phyloP scores from a whole-genome alignment of 2,888 invertebrate genomes.

The Dryadula phaetusa region DNA sequence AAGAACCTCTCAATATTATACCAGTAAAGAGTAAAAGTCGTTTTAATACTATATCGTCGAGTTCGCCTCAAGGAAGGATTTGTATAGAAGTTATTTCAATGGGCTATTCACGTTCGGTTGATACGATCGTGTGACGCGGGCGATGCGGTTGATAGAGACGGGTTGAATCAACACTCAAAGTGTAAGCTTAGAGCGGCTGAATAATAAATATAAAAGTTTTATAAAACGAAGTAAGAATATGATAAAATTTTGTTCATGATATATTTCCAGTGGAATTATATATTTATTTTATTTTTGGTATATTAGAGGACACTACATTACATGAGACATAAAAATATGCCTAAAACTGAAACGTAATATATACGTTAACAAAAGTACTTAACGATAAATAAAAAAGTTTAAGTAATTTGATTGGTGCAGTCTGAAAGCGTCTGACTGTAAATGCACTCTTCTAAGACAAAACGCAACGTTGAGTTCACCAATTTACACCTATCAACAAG shows the following conservation, averaged over 20 bases:
- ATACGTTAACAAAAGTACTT: too few relatives aligned
- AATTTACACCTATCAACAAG: too few relatives aligned
- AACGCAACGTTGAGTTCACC: too few relatives aligned
- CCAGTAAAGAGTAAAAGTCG: slow-evolving; percentile 17
- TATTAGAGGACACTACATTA: too few relatives aligned
- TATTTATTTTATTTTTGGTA: too few relatives aligned
- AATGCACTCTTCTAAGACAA: too few relatives aligned
- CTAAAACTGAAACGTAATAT: too few relatives aligned
- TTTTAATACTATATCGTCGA: slow-evolving; percentile 21
- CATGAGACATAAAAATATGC: too few relatives aligned
- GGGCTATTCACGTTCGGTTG: slow-evolving; percentile 64
- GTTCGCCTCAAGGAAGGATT: slow-evolving; percentile 53
- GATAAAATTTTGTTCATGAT: neutral
- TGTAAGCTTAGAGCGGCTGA: slow-evolving; percentile 19
- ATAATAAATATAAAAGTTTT: neutral
- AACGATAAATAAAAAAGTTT: too few relatives aligned
- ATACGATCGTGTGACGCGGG: slow-evolving; percentile 50
- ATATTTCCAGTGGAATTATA: too few relatives aligned
- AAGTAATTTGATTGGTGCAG: too few relatives aligned
- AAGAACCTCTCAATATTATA: slow-evolving; percentile 19
- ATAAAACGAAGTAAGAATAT: neutral
- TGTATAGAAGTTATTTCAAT: slow-evolving; percentile 60
- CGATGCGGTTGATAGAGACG: slow-evolving; percentile 40
- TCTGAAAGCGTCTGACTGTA: too few relatives aligned
- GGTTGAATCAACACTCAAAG: neutral